phyloP scores from a whole-genome alignment of 2,113 vertebrate genomes.

The Trogon surrucura region DNA sequence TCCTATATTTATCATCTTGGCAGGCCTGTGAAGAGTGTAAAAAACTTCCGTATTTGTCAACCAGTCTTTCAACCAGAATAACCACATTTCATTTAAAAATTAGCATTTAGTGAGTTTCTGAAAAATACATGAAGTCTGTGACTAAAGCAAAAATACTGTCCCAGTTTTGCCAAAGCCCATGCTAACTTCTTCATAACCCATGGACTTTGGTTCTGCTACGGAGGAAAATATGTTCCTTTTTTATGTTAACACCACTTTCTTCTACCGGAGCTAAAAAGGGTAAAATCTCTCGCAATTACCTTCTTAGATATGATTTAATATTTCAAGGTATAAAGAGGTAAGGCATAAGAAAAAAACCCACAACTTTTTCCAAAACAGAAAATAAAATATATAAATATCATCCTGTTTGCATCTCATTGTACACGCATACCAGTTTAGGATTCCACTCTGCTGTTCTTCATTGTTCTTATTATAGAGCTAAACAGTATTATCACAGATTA shows the following conservation, averaged over 20 bases:
- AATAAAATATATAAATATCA: not conserved
- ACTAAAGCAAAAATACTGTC: not conserved
- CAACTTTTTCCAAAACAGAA: not conserved
- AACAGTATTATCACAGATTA: not conserved
- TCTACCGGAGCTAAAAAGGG: not conserved
- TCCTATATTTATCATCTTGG: not conserved
- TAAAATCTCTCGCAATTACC: not conserved
- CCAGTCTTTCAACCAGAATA: not conserved
- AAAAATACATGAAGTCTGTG: not conserved
- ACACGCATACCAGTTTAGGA: not conserved
- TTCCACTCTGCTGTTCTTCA: not conserved
- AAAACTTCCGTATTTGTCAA: not conserved
- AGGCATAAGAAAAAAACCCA: not conserved
- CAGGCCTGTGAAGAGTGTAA: not conserved
- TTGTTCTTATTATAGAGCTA: not conserved
- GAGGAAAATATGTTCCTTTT: rapidly evolving
- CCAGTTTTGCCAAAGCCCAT: not conserved
- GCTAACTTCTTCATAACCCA: not conserved
- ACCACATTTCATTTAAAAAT: not conserved
- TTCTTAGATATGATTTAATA: not conserved
- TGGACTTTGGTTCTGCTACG: not conserved
- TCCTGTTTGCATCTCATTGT: not conserved
- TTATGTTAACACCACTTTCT: not conserved
- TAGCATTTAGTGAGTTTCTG: not conserved
- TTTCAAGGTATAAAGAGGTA: not conserved